phyloP scores from a whole-genome alignment of 2,797 vertebrate species.

The Chelonia mydas region DNA sequence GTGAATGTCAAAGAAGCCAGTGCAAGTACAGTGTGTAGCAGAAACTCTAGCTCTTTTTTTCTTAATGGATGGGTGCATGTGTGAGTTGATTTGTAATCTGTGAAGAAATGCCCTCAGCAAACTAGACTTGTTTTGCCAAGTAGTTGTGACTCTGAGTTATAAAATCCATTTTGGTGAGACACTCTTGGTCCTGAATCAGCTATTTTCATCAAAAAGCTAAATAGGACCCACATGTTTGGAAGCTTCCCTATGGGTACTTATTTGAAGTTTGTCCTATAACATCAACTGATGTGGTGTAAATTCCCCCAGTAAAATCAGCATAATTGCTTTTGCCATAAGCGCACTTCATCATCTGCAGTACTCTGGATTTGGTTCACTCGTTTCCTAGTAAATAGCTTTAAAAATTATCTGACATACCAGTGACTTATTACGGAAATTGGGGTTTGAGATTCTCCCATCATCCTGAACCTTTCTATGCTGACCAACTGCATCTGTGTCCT shows the following conservation, averaged over 20 bases:
- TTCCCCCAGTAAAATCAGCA: not conserved
- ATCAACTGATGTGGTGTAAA: fast-evolving
- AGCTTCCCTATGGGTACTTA: not conserved
- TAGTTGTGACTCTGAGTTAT: not conserved
- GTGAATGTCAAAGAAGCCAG: not conserved
- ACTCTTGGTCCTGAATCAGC: slow-evolving; percentile 48
- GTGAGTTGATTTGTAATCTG: fast-evolving
- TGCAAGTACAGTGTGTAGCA: not conserved
- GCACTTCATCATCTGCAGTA: not conserved
- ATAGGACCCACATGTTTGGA: not conserved
- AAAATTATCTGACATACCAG: not conserved
- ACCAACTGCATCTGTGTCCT: fast-evolving
- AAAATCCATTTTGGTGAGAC: not conserved
- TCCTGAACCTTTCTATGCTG: not conserved
- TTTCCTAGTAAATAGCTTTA: not conserved
- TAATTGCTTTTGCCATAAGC: not conserved
- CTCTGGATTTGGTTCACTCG: fast-evolving
- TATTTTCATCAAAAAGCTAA: not conserved
- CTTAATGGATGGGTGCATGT: fast-evolving
- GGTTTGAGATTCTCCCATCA: fast-evolving
- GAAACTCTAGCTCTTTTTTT: not conserved
- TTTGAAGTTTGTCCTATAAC: slow-evolving; percentile 30
- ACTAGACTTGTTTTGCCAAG: not conserved
- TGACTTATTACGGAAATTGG: fast-evolving
- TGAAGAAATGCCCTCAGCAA: not conserved